Conservation (phyloP, 2,797 vertebrate species). For the Artibeus jamaicensis region DNA sequence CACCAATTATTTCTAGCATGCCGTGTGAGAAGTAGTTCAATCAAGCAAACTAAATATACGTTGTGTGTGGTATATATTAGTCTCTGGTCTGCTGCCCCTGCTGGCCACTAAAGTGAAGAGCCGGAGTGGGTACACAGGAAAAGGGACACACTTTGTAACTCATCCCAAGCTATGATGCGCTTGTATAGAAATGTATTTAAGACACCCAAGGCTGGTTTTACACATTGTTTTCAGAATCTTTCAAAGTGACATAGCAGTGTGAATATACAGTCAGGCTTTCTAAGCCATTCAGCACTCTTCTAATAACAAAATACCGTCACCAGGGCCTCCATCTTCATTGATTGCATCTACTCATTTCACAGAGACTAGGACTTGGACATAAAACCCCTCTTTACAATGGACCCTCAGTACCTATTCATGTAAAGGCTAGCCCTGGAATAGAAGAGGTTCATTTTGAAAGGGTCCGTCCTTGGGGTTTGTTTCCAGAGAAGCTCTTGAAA, state of each 20-base stretch:
- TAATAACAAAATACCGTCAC: conserved; percentile 61
- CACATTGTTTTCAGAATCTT: conserved; percentile 72
- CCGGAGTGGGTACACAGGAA: not conserved
- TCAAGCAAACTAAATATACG: not conserved
- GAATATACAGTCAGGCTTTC: conserved; percentile 49
- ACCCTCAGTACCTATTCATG: not conserved
- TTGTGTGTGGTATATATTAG: not conserved
- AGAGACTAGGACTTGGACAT: not conserved
- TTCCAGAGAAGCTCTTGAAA: conserved; percentile 3
- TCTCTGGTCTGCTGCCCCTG: not conserved
- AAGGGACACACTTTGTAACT: conserved; percentile 49
- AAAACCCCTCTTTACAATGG: not conserved
- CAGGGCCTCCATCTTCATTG: not conserved
- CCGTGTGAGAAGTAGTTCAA: not conserved
- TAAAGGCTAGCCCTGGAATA: not conserved
- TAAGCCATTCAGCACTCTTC: conserved; percentile 54
- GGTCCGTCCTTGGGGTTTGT: not conserved
- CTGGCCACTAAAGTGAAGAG: not conserved
- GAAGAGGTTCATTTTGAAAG: conserved; percentile 11
- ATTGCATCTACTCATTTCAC: conserved; percentile 44
- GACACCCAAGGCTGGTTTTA: conserved; percentile 61
- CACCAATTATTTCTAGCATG: not conserved
- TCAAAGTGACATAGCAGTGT: conserved; percentile 66
- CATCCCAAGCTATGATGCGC: conserved; percentile 70
- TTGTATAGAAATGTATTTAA: conserved; percentile 56